phyloP scores from a whole-genome alignment of 64 coral and sea anemone species.

The Orbicella faveolata region DNA sequence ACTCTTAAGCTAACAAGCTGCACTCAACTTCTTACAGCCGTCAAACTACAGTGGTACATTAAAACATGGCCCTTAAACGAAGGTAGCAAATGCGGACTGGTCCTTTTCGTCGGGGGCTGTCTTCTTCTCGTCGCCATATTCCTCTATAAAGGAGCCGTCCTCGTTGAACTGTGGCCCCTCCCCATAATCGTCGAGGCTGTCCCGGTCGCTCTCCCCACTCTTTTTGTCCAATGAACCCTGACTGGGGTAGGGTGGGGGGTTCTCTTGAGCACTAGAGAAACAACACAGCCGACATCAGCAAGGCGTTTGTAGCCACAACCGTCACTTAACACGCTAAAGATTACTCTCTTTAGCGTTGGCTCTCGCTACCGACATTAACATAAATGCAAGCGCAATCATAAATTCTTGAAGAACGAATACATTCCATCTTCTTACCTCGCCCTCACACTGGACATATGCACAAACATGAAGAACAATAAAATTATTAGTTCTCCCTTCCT shows the following conservation, averaged over 20 bases:
- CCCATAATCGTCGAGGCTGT: conserved; percentile 66
- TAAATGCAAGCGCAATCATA: too few species aligned
- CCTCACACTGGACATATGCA: too few species aligned
- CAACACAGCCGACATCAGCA: not conserved
- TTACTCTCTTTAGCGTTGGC: too few species aligned
- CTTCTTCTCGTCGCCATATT: conserved; percentile 68
- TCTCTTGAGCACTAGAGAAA: conserved; percentile 21
- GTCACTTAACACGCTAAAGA: too few species aligned
- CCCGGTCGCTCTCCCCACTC: conserved; percentile 6
- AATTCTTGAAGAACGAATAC: too few species aligned
- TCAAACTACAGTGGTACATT: not conserved
- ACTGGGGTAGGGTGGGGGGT: conserved; percentile 61
- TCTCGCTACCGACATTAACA: too few species aligned
- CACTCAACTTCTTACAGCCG: not conserved
- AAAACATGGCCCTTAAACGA: conserved; percentile 22
- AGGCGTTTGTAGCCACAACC: too few species aligned
- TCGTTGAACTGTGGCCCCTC: conserved; percentile 66
- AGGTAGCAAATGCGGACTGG: conserved; percentile 37
- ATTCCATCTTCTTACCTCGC: too few species aligned
- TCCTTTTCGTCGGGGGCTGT: conserved; percentile 41
- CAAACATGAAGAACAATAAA: too few species aligned
- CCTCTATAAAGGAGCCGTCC: conserved; percentile 71
- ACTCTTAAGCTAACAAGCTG: not conserved
- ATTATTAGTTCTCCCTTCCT: too few species aligned
- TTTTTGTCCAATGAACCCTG: conserved; percentile 38